phyloP scores from a whole-genome alignment of 2,797 vertebrate species.

The Bradypodion pumilum region DNA sequence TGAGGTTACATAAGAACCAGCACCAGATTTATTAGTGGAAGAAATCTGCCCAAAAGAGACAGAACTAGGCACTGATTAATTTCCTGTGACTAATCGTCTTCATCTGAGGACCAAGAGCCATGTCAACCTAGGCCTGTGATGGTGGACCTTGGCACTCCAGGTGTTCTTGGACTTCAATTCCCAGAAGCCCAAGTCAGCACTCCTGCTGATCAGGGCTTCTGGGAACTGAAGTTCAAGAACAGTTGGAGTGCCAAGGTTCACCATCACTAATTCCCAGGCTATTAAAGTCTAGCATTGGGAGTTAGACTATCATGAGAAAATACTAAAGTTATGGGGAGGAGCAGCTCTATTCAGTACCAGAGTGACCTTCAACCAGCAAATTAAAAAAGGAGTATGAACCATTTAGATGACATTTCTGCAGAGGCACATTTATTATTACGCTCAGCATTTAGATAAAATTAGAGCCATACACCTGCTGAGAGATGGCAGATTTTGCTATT shows the following conservation, averaged over 20 bases:
- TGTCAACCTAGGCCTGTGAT: constrained; percentile 62
- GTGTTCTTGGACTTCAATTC: too few species aligned
- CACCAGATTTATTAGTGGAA: constrained; percentile 57
- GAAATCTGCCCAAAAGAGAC: constrained; percentile 26
- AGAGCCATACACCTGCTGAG: constrained; percentile 49
- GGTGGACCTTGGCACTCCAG: too few species aligned
- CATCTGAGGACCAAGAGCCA: constrained; percentile 65
- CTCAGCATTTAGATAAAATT: constrained; percentile 51
- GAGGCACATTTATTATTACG: constrained; percentile 60
- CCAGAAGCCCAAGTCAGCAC: too few species aligned
- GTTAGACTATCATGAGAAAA: constrained; percentile 51
- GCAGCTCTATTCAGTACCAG: neutral
- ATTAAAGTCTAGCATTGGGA: constrained; percentile 40
- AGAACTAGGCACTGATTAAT: constrained; percentile 62
- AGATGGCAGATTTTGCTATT: constrained; percentile 38
- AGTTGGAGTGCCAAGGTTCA: too few species aligned
- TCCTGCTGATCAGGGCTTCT: too few species aligned
- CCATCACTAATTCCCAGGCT: too few species aligned
- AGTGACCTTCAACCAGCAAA: constrained; percentile 68
- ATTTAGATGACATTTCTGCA: constrained; percentile 63
- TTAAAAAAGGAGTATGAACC: constrained; percentile 63
- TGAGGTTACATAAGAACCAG: constrained; percentile 25
- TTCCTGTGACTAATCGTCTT: constrained; percentile 51
- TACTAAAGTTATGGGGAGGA: constrained; percentile 41
- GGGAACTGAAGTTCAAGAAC: too few species aligned